A percentile compares a stretch with the other conserved stretches of the same genome.
These are phyloP conservation scores for Phalacrocorax pelagicus DNA, from an alignment of 2,113 vertebrate species.

Conservation along the genomic window DNA sequence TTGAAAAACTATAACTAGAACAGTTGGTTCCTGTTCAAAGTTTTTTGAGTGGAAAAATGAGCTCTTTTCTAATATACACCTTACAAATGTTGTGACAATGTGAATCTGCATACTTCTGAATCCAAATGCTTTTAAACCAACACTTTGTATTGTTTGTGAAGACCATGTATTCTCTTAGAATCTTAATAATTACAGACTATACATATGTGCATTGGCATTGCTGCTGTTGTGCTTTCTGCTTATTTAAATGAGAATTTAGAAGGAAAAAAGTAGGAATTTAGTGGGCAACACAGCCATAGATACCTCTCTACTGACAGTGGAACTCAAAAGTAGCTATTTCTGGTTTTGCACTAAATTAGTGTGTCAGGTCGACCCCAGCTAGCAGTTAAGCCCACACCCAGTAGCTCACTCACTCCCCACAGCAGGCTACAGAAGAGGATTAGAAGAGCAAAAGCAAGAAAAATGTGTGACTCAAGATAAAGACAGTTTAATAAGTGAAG, in stretches of 20 bases:
- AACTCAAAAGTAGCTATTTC: background rate
- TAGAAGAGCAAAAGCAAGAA: background rate
- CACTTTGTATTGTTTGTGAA: background rate
- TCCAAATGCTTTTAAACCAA: background rate
- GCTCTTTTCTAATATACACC: background rate
- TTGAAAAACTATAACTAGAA: background rate
- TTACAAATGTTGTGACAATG: background rate
- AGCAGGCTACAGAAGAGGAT: background rate
- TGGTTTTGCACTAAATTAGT: background rate
- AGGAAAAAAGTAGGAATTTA: background rate
- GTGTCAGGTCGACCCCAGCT: background rate
- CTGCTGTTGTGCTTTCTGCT: background rate
- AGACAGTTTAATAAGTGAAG: background rate
- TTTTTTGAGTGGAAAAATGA: rapidly evolving
- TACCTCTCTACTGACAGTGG: background rate
- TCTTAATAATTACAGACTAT: background rate
- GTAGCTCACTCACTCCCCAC: background rate
- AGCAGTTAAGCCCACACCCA: background rate
- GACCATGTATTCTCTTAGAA: background rate
- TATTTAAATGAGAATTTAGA: background rate
- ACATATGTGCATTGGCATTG: background rate
- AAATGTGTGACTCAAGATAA: background rate
- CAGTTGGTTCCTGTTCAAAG: background rate
- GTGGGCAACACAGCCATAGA: background rate
- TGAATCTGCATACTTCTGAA: background rate